Evolutionary conservation across 2,888 invertebrate species (phyloP).

Genomic region (Leptodirus hochenwartii): DNA sequence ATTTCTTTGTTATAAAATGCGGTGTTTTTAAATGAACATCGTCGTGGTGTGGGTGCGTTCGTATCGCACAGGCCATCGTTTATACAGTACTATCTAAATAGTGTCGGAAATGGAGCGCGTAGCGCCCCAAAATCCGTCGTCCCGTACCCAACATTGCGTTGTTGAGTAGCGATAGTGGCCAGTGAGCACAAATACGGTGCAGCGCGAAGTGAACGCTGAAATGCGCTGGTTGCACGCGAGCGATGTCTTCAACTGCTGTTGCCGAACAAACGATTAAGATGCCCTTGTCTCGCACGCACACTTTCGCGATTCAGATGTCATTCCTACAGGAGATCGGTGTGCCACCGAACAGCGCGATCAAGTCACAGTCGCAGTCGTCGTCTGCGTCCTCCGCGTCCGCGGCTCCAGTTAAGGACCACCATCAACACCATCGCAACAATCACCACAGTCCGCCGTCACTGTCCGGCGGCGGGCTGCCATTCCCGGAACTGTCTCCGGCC

Average conservation of each 20-base stretch:
- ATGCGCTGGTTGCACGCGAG: slow-evolving; percentile 17
- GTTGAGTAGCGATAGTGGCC: slow-evolving; percentile 10
- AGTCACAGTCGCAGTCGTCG: slow-evolving; percentile 26
- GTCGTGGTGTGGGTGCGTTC: slow-evolving; percentile 9
- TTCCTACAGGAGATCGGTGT: slow-evolving; percentile 28
- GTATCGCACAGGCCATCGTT: too few species aligned
- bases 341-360: slow-evolving; percentile 29
- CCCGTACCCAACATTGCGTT: slow-evolving; percentile 8
- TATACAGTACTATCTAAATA: too few species aligned
- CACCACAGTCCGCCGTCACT: slow-evolving; percentile 17
- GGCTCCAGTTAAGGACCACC: slow-evolving; percentile 15
- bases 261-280: slow-evolving; percentile 26
- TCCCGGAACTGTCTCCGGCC: too few species aligned
- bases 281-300: slow-evolving; percentile 31
- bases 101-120: not conserved
- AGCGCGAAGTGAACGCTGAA: slow-evolving; percentile 18
- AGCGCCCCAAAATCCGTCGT: too few species aligned
- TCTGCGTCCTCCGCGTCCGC: slow-evolving; percentile 19
- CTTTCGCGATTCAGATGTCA: slow-evolving; percentile 21
- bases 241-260: slow-evolving; percentile 29
- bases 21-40: slow-evolving; percentile 20
- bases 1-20: slow-evolving; percentile 27
- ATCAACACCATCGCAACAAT: slow-evolving; percentile 19
- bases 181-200: too few species aligned
- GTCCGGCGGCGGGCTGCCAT: slow-evolving; percentile 26